Evolutionary conservation across 2,797 vertebrate species (phyloP), one percentile per base, ranked within the genome.

Genomic region (Garrulus glandarius): DNA sequence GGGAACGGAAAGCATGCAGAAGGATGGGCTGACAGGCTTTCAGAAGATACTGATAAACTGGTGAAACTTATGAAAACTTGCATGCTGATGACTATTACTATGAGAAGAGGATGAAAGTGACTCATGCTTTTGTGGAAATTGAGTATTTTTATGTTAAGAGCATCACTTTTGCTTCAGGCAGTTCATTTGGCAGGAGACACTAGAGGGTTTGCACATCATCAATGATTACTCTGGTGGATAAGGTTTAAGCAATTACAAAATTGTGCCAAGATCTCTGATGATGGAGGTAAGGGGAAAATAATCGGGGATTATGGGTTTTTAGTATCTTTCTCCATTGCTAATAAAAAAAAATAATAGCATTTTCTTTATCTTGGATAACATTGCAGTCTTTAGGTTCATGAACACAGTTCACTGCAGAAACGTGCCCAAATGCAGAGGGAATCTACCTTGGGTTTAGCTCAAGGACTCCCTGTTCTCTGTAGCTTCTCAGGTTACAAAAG

Each of bases 1-100:
- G 8, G 4, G 16, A 87, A 82, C 2, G 0, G n/a, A 57, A 50
- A 83, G 12, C 49, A 78, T 2, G 0, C 0, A 13, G n/a, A 65
- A 24, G 24, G 41, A 34, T 26, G 10, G 21, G 44, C 46, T 49
- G 34, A 85, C 10, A 14, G 56, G 23, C 11, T 87, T 12, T 20
- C 17, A 79, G 32, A 77, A 72, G 27, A 47, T 47, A 77, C 1
- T 37, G 37, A 47, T 49, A 92, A 91, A 64, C 22, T 39, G n/a
- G 43, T 69, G 23, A 65, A 89, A 82, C 34, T 60, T 79, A 49
- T 0, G 17, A 30, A 63, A 83, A 52, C 13, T 41, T 72, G 14
- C 44, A 67, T 36, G 11, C 4, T 22, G 15, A 61, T 50, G 20
- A 44, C 39, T 67, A 11, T 39, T 67, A 24, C 22, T 46, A 74